A percentile compares a stretch with the other conserved stretches of the same genome.
phyloP scores from a whole-genome alignment of 2,888 invertebrate genomes.

The Agrotis puta region DNA sequence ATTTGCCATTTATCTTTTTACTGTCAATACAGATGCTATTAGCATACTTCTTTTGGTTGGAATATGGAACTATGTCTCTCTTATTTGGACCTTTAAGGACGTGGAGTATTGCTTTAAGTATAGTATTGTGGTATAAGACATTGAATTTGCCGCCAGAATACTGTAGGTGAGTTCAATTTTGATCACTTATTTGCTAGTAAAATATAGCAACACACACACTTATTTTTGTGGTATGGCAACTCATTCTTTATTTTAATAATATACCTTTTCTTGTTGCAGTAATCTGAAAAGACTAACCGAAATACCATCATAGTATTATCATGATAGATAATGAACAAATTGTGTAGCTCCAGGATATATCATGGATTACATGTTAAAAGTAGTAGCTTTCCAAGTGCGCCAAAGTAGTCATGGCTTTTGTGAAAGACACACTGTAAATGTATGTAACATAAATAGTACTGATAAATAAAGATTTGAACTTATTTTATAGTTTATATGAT shows the following conservation, averaged over 20 bases:
- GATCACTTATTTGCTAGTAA: background rate
- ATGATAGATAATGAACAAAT: constrained; percentile 44
- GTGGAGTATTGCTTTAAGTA: constrained; percentile 94
- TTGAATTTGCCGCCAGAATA: constrained; percentile 91
- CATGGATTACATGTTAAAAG: constrained; percentile 44
- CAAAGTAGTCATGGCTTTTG: constrained; percentile 27
- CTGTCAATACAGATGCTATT: constrained; percentile 92
- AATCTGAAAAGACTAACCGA: constrained; percentile 76
- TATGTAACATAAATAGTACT: constrained; percentile 17
- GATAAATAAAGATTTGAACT: constrained; percentile 24
- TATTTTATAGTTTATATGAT: constrained; percentile 36
- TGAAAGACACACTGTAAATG: constrained; percentile 12
- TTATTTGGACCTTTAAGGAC: constrained; percentile 95
- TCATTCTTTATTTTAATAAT: background rate
- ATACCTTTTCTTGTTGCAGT: constrained; percentile 65
- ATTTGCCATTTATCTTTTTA: constrained; percentile 91
- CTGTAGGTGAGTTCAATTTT: constrained; percentile 87
- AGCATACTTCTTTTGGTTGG: constrained; percentile 95
- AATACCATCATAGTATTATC: constrained; percentile 69
- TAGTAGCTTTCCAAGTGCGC: constrained; percentile 43
- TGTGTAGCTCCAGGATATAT: constrained; percentile 33
- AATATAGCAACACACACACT: background rate
- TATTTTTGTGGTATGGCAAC: background rate
- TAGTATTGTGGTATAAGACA: constrained; percentile 93
- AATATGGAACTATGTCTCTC: constrained; percentile 95